Conservation (phyloP, 2,113 vertebrate genomes). For the Paramisgurnus dabryanus region DNA sequence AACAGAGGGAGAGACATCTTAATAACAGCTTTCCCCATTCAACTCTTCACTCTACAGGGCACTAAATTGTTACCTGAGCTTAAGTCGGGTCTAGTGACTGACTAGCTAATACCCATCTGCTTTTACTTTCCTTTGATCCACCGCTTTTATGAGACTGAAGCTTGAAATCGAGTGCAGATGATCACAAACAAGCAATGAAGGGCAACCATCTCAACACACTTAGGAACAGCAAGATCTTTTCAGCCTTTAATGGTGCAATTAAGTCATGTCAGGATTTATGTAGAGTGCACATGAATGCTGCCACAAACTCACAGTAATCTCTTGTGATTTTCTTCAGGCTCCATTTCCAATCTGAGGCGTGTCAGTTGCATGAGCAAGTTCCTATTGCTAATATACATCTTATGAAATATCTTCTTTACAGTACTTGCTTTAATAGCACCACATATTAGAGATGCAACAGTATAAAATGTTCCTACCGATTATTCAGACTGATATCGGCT, state of each 20-base stretch:
- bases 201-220: not conserved
- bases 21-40: constrained; percentile 47
- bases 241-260: not conserved
- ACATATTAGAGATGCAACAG: too few relatives aligned
- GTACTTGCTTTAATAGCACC: too few relatives aligned
- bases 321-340: too few relatives aligned
- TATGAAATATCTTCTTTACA: too few relatives aligned
- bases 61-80: constrained; percentile 47
- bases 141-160: constrained; percentile 1
- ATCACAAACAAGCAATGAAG: not conserved
- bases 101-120: constrained; percentile 43
- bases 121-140: constrained; percentile 28
- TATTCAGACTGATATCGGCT: too few relatives aligned
- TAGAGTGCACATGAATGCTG: too few relatives aligned
- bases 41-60: constrained; percentile 2
- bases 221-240: not conserved
- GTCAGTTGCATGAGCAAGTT: too few relatives aligned
- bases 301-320: too few relatives aligned
- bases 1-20: constrained; percentile 35
- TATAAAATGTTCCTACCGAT: too few relatives aligned
- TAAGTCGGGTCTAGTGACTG: constrained; percentile 32
- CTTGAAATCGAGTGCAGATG: constrained; percentile 1
- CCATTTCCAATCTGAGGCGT: too few relatives aligned
- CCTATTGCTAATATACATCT: too few relatives aligned
- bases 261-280: too few relatives aligned